Evolutionary conservation across 2,113 vertebrate genomes (phyloP), one percentile per base, ranked within the genome.

Genomic region (Murina feae): DNA sequence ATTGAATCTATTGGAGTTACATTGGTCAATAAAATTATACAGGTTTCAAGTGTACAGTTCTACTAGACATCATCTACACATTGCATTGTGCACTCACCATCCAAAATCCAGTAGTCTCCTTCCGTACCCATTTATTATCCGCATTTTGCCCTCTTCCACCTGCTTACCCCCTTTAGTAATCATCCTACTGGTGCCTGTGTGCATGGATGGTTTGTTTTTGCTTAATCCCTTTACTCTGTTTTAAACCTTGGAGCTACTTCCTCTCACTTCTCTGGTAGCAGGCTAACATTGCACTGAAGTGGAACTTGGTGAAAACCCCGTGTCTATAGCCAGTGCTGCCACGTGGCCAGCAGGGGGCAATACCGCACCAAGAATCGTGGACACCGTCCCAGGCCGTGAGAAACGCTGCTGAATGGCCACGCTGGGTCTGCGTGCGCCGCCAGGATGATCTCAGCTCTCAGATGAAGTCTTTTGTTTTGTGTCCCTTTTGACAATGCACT

Each of bases 401-500:
- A 78, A 94, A 85, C 49, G 4, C 66, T 65, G 55, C 9, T 44
- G 58, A 44, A 94, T 84, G 60, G 75, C 89, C 39, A 80, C 47
- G 0, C n/a, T 14, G 44, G 68, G 63, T 69, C 80, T 89, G 42
- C 74, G n/a, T 28, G 10, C 5, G 18, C 79, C 8, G 17, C 51
- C 8, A 4, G 2, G 58, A 95, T 97, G 97, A 97, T 71, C 97
- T 97, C 97, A 97, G 96, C 96, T 55, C 89, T 82, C 44, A 6
- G 55, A 93, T 95, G 90, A 90, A 95, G 89, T 86, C 97, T 95
- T 97, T 97, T 97, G 96, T 96, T 95, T 94, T 95, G 92, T 97
- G 95, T 97, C 93, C 96, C 83, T 80, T 91, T 93, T 96, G 76
- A 97, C 97, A 97, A 97, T 95, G 95, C 93, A 79, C 83, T 20